Evolutionary conservation across 2,113 vertebrate genomes (phyloP).

Genomic region (Orthonyx spaldingii): DNA sequence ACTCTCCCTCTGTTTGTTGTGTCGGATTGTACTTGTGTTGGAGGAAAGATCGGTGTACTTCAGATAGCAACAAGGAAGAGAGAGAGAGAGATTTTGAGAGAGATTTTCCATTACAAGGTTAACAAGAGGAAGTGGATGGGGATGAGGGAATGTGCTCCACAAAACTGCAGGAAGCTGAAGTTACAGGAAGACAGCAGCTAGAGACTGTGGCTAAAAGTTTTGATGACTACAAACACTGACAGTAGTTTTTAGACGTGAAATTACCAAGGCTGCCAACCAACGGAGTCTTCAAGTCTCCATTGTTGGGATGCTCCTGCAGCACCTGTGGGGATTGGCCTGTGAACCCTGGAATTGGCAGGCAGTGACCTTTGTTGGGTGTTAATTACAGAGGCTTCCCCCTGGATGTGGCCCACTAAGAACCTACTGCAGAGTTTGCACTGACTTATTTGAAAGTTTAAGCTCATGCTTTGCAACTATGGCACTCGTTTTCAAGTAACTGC

Average conservation of each 20-base stretch:
- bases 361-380: background rate
- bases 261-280: background rate
- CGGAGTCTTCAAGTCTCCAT: background rate
- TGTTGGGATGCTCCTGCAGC: background rate
- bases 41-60: slow-evolving; percentile 1
- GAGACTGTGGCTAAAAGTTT: background rate
- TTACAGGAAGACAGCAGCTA: background rate
- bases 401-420: background rate
- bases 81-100: background rate
- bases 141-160: background rate
- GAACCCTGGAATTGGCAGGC: background rate
- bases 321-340: background rate
- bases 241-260: background rate
- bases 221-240: background rate
- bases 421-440: background rate
- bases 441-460: background rate
- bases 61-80: slow-evolving; percentile 37
- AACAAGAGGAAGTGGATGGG: slow-evolving; percentile 18
- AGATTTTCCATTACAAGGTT: slow-evolving; percentile 17
- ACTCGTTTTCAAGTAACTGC: background rate
- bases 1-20: background rate
- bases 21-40: background rate
- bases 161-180: background rate
- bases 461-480: background rate
- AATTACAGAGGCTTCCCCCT: background rate